Evolutionary conservation across 2,797 vertebrate species (phyloP).

Genomic region (Melanotaenia maccullochi): DNA sequence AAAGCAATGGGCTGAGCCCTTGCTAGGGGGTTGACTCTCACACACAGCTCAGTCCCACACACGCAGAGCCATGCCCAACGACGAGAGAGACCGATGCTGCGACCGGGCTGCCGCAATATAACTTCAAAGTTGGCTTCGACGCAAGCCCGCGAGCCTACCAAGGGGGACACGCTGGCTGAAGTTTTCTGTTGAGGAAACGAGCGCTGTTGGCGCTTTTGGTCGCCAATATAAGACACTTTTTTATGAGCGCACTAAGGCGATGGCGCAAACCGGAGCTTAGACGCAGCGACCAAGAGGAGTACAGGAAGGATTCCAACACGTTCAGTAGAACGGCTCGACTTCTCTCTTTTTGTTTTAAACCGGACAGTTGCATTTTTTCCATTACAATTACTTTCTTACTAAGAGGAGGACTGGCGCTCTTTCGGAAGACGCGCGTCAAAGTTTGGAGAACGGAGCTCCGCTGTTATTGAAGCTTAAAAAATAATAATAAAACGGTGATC

Average conservation of each 20-base stretch:
- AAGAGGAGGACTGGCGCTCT: constrained; percentile 35
- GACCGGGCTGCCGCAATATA: constrained; percentile 53
- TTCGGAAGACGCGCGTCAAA: constrained; percentile 60
- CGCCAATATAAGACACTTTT: constrained; percentile 51
- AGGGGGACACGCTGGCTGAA: constrained; percentile 21
- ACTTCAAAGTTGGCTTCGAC: constrained; percentile 64
- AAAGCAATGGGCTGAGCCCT: constrained; percentile 85
- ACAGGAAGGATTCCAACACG: constrained; percentile 41
- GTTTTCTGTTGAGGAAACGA: constrained; percentile 15
- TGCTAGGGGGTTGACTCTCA: constrained; percentile 79
- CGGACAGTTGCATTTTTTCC: constrained; percentile 43
- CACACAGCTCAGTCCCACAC: constrained; percentile 73
- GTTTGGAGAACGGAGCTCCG: constrained; percentile 64
- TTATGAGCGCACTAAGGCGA: constrained; percentile 66
- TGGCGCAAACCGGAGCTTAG: constrained; percentile 61
- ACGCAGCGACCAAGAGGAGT: constrained; percentile 46
- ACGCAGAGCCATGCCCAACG: constrained; percentile 60
- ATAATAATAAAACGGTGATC: constrained; percentile 19
- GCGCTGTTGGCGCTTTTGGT: constrained; percentile 20
- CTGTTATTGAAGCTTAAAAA: constrained; percentile 13
- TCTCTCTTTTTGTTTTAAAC: constrained; percentile 6
- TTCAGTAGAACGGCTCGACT: constrained; percentile 25
- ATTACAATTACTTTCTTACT: neutral
- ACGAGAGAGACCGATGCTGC: constrained; percentile 55
- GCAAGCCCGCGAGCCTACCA: constrained; percentile 37